Base-by-base conservation (phyloP, 2,113 vertebrate species). In the Austrofundulus limnaeus region DNA sequence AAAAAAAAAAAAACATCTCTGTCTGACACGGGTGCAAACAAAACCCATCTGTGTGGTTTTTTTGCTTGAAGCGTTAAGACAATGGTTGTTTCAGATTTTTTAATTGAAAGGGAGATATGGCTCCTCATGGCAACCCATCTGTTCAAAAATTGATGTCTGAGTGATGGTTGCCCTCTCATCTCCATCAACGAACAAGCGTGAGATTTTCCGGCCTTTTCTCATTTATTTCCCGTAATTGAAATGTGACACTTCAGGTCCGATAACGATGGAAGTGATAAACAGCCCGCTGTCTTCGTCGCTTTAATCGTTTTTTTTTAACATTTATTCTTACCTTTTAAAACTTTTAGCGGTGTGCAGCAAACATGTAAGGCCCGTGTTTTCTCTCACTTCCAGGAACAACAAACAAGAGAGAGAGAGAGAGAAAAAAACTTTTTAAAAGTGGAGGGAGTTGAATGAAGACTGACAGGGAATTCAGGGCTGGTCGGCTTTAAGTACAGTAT, bases 401-500 rank as follows among this genome's bases (percentile, higher is more conserved):
- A 8, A 34, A 34, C 31, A 57, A 60, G 12, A 61, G 62, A 57
- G 28, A 17, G 15, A 2, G 52, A 73, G 4, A 15, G 23, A 43
- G n/a, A n/a, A n/a, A n/a, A n/a, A n/a, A n/a, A n/a, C n/a, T 49
- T 74, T 72, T 83, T 78, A 80, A 77, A 87, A 83, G 84, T 81
- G 85, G 49, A 58, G 79, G 76, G 75, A 79, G 70, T 74, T 28
- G 66, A 61, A 82, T 62, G 49, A 71, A 49, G 80, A 80, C 72
- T 68, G 77, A 88, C 76, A 77, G 85, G 83, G 81, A 91, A 85
- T 87, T 70, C 79, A 82, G 85, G 72, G 52, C 38, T 82, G 92
- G 92, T 92, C 92, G 90, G 88, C 80, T 87, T 34, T 84, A 81
- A 81, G 77, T 86, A 92, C 78, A 81, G 85, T 88, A 87, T 51